Percentiles rank a stretch among this genome's conserved stretches.
These are phyloP conservation scores for Chamaea fasciata DNA, from an alignment of 2,113 vertebrate species.

Conservation along the genomic window DNA sequence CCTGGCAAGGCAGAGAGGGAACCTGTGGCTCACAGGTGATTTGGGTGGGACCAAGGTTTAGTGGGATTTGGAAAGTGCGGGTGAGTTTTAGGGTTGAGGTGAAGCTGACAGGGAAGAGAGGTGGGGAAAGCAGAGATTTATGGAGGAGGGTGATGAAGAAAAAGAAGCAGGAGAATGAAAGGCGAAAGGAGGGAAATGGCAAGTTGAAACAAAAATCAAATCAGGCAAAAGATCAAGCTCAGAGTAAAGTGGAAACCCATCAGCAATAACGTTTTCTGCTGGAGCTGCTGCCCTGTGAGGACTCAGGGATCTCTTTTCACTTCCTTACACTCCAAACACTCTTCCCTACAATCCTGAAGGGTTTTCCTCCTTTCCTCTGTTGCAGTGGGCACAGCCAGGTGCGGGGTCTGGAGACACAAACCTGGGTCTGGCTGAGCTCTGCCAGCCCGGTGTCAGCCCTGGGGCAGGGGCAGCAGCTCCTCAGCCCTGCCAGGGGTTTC, in stretches of 20 bases:
- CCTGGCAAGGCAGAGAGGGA: neutral
- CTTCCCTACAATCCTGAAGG: neutral
- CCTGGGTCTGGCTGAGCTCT: neutral
- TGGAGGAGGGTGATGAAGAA: neutral
- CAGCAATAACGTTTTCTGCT: neutral
- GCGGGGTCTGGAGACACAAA: neutral
- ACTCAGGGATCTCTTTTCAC: neutral
- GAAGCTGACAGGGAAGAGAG: neutral
- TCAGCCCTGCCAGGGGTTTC: neutral
- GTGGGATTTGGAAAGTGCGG: neutral
- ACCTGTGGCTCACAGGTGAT: neutral
- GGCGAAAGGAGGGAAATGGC: neutral
- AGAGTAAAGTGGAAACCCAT: neutral
- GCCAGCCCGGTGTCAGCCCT: neutral
- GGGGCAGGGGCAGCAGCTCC: neutral
- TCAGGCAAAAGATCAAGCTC: neutral
- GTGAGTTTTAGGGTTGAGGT: neutral
- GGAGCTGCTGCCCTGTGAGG: neutral
- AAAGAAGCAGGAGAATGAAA: neutral
- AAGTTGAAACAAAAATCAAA: neutral
- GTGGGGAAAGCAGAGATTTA: neutral
- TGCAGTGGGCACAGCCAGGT: accelerated
- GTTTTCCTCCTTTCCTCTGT: neutral
- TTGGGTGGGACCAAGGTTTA: neutral
- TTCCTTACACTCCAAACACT: neutral